A percentile compares a stretch with the other conserved stretches of the same genome.
These are phyloP conservation scores for Probosciger aterrimus DNA, from an alignment of 2,113 vertebrate species.

Conservation along the genomic window DNA sequence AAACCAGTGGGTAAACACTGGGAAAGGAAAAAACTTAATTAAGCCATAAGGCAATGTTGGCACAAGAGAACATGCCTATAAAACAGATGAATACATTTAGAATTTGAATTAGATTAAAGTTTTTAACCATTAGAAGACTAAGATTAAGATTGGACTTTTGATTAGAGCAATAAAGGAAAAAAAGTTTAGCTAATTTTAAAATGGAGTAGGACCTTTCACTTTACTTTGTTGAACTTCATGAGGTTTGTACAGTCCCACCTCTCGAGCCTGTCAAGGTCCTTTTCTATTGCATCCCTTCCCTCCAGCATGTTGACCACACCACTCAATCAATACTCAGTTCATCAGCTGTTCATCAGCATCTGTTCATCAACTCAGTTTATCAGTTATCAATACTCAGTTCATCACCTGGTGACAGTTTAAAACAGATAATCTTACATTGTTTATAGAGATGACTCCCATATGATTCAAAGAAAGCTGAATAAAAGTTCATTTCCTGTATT, in stretches of 20 bases:
- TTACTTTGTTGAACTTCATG: background rate
- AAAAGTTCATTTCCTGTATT: background rate
- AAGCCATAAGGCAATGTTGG: background rate
- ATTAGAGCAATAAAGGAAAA: background rate
- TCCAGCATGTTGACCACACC: background rate
- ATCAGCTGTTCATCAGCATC: background rate
- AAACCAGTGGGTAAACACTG: background rate
- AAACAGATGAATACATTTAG: background rate
- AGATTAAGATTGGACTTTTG: background rate
- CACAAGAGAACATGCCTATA: background rate
- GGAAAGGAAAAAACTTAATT: background rate
- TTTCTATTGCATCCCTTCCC: background rate
- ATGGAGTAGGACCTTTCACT: background rate
- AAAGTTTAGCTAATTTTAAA: background rate
- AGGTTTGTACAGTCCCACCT: background rate
- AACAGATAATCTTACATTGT: background rate
- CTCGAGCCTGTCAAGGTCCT: background rate
- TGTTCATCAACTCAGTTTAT: background rate
- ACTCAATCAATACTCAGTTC: background rate
- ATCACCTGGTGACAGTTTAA: background rate
- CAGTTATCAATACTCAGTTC: background rate
- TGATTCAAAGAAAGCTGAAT: background rate
- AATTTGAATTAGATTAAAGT: background rate
- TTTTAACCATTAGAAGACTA: background rate
- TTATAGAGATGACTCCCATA: background rate